Conservation (phyloP, 2,888 invertebrate species). For the Sturmia bella region DNA sequence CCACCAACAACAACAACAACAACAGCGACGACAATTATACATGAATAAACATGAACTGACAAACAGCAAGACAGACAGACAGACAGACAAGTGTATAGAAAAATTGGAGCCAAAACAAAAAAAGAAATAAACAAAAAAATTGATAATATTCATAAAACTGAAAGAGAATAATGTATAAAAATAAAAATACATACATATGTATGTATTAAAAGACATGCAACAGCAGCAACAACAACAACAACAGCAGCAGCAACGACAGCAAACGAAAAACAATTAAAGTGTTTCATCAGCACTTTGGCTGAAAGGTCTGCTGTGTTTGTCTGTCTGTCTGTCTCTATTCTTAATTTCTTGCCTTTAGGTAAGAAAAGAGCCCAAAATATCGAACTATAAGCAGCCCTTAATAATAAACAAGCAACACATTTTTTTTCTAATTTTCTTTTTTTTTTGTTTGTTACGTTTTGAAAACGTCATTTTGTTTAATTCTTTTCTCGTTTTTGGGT, state of each 20-base stretch:
- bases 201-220: slow-evolving; percentile 17
- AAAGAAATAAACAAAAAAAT: slow-evolving; percentile 54
- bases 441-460: slow-evolving; percentile 42
- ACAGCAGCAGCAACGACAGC: slow-evolving; percentile 5
- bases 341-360: slow-evolving; percentile 57
- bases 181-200: too few species aligned
- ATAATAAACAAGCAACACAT: slow-evolving; percentile 47
- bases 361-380: slow-evolving; percentile 16
- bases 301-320: slow-evolving; percentile 6
- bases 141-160: slow-evolving; percentile 60
- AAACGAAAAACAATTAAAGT: slow-evolving; percentile 52
- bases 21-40: slow-evolving; percentile 28
- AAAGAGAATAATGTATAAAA: slow-evolving; percentile 37
- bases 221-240: slow-evolving; percentile 13
- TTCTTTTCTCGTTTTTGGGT: slow-evolving; percentile 31
- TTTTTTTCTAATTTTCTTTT: slow-evolving; percentile 14
- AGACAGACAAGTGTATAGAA: slow-evolving; percentile 69
- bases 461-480: slow-evolving; percentile 69
- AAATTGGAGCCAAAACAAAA: slow-evolving; percentile 71
- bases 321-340: slow-evolving; percentile 1
- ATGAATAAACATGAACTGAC: slow-evolving; percentile 44
- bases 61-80: slow-evolving; percentile 14
- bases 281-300: slow-evolving; percentile 52
- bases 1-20: slow-evolving; percentile 15
- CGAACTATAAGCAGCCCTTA: slow-evolving; percentile 60